These are phyloP conservation scores for Catharus minimus DNA, from an alignment of 2,113 vertebrate species.

Conservation along the genomic window DNA sequence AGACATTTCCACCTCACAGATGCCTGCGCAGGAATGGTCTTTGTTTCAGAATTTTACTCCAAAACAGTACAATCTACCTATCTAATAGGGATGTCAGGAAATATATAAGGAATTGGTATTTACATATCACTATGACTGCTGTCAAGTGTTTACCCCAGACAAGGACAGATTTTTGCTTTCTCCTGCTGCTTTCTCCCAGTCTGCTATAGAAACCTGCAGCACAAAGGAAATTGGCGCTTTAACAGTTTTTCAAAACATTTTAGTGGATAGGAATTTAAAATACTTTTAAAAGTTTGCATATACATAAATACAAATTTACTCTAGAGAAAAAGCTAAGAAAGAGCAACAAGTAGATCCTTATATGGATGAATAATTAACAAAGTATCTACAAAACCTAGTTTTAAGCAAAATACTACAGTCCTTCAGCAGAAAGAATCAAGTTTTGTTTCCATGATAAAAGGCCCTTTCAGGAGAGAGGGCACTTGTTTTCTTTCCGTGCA, in stretches of 20 bases:
- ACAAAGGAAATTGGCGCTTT: background rate
- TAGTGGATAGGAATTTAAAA: background rate
- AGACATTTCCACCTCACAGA: background rate
- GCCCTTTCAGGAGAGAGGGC: conserved; percentile 12
- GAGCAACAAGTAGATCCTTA: background rate
- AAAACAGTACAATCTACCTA: background rate
- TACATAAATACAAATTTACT: background rate
- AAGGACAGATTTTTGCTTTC: background rate
- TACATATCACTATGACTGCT: background rate
- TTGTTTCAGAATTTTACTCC: background rate
- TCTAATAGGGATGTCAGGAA: background rate
- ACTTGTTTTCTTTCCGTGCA: background rate
- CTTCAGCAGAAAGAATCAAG: conserved; percentile 22
- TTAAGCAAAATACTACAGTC: conserved; percentile 4
- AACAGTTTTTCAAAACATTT: background rate
- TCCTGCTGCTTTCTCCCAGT: background rate
- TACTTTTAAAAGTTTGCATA: background rate
- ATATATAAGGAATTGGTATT: background rate
- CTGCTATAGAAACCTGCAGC: background rate
- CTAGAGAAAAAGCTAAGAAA: background rate
- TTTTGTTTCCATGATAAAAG: conserved; percentile 36
- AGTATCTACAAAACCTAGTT: background rate
- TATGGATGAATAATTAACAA: conserved; percentile 6
- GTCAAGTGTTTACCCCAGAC: background rate
- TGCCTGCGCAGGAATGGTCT: background rate